Evolutionary conservation across 2,888 invertebrate genomes (phyloP).

Genomic region (Desoria tigrina): DNA sequence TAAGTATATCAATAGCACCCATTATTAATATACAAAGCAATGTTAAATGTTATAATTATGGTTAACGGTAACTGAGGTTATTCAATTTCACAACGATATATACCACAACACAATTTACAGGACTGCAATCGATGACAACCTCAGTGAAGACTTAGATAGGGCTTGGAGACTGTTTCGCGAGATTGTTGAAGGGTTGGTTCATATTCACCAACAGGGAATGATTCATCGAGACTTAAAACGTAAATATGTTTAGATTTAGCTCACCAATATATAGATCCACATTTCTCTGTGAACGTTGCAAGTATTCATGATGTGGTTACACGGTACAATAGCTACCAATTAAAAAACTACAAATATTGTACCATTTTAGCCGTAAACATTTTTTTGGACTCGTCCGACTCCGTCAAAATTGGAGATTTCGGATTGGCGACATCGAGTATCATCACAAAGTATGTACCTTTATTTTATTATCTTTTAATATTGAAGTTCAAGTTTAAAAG

Average conservation of each 20-base stretch:
- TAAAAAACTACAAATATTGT: neutral
- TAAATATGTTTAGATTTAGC: conserved; percentile 9
- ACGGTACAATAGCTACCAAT: too few species aligned
- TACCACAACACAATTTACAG: conserved; percentile 55
- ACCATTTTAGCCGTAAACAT: conserved; percentile 70
- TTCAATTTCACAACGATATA: too few species aligned
- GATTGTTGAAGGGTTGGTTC: conserved; percentile 84
- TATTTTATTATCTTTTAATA: neutral
- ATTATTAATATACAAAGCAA: neutral
- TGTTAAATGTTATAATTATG: neutral
- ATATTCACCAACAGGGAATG: conserved; percentile 87
- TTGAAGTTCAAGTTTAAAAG: neutral
- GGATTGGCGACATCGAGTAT: conserved; percentile 87
- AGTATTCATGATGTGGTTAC: neutral
- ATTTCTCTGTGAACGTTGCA: neutral
- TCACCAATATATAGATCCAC: neutral
- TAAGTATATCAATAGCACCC: conserved; percentile 45
- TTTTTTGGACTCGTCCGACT: conserved; percentile 90
- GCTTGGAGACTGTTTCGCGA: conserved; percentile 92
- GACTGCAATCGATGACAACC: conserved; percentile 81
- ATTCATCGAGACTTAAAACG: conserved; percentile 51
- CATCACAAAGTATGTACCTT: conserved; percentile 56
- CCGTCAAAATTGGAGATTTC: conserved; percentile 97
- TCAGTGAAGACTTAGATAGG: conserved; percentile 74
- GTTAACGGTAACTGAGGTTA: neutral